Conservation (phyloP, 2,113 vertebrate genomes). For the Antechinus flavipes region DNA sequence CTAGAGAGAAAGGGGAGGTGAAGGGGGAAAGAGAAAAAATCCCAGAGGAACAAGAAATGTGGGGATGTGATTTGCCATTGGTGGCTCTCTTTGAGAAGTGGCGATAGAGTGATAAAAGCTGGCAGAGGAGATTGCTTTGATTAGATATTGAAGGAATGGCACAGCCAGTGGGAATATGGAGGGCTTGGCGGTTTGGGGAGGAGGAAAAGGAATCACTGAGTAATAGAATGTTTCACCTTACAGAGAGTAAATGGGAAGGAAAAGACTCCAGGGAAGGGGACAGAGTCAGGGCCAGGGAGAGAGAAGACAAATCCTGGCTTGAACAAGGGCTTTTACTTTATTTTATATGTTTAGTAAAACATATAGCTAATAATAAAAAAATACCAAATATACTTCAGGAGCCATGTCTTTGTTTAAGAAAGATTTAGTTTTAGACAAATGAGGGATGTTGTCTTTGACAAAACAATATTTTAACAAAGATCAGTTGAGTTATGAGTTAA, state of each 20-base stretch:
- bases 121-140: not conserved
- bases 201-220: not conserved
- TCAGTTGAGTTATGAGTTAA: not conserved
- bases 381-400: not conserved
- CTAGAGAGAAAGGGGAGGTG: not conserved
- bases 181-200: not conserved
- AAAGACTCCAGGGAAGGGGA: not conserved
- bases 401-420: not conserved
- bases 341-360: not conserved
- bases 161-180: not conserved
- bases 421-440: not conserved
- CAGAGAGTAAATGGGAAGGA: too few species aligned
- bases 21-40: not conserved
- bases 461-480: not conserved
- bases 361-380: not conserved
- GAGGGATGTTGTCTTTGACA: not conserved
- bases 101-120: not conserved
- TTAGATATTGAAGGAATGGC: not conserved
- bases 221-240: not conserved
- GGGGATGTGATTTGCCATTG: not conserved
- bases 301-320: not conserved
- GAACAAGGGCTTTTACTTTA: not conserved
- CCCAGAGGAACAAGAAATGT: not conserved
- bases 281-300: not conserved
- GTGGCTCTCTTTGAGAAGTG: not conserved